Conservation (phyloP, 2,888 invertebrate genomes). For the Chymomyza fuscimana region DNA sequence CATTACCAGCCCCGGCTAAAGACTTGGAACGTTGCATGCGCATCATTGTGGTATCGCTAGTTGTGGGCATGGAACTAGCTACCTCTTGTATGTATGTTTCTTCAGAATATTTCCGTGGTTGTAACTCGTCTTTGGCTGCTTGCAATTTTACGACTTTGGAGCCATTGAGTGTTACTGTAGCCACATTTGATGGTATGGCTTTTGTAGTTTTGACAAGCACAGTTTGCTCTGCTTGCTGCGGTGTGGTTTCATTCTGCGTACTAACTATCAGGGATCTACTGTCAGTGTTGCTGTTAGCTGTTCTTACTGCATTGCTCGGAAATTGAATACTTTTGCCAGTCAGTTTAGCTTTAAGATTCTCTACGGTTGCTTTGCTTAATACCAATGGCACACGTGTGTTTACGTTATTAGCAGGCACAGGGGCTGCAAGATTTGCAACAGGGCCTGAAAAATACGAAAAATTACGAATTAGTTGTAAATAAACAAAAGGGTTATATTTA, state of each 20-base stretch:
- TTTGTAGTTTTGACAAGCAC: background rate
- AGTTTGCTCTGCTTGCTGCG: background rate
- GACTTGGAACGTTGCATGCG: conserved; percentile 56
- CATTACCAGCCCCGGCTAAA: conserved; percentile 29
- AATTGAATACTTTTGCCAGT: conserved; percentile 28
- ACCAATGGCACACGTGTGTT: conserved; percentile 49
- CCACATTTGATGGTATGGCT: conserved; percentile 1
- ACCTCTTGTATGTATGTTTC: background rate
- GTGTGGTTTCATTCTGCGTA: background rate
- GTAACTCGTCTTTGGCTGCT: background rate
- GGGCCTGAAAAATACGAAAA: background rate
- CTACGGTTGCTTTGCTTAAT: conserved; percentile 59
- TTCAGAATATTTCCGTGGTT: background rate
- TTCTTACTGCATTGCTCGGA: conserved; percentile 6
- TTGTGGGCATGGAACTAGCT: too few relatives aligned
- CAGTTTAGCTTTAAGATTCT: conserved; percentile 49
- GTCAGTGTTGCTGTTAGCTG: background rate
- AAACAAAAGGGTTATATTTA: background rate
- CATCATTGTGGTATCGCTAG: background rate
- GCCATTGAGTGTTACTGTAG: conserved; percentile 26
- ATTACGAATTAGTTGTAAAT: background rate
- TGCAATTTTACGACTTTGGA: conserved; percentile 32
- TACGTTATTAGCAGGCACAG: too few relatives aligned
- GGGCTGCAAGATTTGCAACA: background rate
- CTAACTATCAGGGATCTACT: background rate